Percentiles rank a stretch among this genome's conserved stretches.
These are phyloP conservation scores for Ceratotherium simum DNA, from an alignment of 2,113 vertebrate genomes.

Conservation along the genomic window DNA sequence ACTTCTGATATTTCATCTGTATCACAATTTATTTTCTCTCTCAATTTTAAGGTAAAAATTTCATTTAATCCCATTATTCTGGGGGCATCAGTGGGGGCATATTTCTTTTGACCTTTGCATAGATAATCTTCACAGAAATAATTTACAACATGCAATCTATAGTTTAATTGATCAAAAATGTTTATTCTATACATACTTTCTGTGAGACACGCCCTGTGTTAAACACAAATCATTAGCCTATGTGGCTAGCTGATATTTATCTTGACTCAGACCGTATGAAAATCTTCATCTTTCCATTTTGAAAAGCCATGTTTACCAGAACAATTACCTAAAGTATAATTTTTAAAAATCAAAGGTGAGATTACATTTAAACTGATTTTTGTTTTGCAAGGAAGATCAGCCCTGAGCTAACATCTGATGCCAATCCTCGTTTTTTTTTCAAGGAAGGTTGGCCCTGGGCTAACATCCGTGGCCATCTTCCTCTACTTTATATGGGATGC, in stretches of 20 bases:
- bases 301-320: background rate
- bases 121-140: background rate
- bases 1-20: background rate
- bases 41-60: background rate
- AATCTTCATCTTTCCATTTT: background rate
- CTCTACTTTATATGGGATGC: no score
- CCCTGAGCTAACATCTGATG: no score
- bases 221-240: background rate
- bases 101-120: background rate
- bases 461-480: no score
- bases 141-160: background rate
- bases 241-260: background rate
- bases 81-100: accelerated
- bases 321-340: background rate
- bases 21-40: background rate
- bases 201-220: background rate
- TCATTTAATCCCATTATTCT: background rate
- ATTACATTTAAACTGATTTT: background rate
- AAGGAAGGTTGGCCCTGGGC: no score
- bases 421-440: no score
- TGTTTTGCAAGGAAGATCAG: no score
- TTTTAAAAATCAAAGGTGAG: background rate
- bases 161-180: background rate
- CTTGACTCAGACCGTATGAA: background rate
- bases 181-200: background rate